These are phyloP conservation scores for Cyaniris semiargus DNA, from an alignment of 2,888 invertebrate genomes.

Conservation along the genomic window DNA sequence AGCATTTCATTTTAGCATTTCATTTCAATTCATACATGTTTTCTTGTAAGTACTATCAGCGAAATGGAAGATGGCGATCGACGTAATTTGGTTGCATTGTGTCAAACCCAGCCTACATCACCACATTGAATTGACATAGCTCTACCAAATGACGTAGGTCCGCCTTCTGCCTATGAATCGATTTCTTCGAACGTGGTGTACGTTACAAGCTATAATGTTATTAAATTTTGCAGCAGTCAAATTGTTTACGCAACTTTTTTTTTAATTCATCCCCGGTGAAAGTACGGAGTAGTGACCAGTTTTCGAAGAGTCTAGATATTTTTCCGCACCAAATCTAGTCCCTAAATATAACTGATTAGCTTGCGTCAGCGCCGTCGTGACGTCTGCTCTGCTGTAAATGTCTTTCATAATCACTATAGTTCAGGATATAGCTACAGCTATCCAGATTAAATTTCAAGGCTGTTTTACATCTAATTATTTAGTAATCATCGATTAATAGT, in stretches of 20 bases:
- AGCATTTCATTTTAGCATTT: no score
- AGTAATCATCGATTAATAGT: not conserved
- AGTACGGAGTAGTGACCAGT: not conserved
- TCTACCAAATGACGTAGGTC: no score
- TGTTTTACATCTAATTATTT: conserved; percentile 8
- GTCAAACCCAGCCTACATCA: no score
- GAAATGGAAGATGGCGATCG: no score
- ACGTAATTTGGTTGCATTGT: no score
- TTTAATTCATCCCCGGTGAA: not conserved
- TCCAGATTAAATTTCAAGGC: conserved; percentile 20
- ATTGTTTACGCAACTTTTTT: not conserved
- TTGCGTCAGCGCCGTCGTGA: conserved; percentile 24
- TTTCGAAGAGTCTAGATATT: conserved; percentile 23
- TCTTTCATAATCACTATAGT: conserved; percentile 24
- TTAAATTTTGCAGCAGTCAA: not conserved
- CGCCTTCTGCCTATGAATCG: no score
- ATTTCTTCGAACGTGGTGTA: no score
- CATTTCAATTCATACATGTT: no score
- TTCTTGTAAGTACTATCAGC: no score
- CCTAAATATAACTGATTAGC: conserved; percentile 32
- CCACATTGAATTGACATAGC: no score
- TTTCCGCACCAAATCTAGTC: conserved; percentile 5
- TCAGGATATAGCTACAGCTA: conserved; percentile 2
- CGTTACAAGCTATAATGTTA: no score
- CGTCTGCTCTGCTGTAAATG: conserved; percentile 26